These are phyloP conservation scores for Antheraea mylitta DNA, from an alignment of 1,140 invertebrate species.

Conservation along the genomic window DNA sequence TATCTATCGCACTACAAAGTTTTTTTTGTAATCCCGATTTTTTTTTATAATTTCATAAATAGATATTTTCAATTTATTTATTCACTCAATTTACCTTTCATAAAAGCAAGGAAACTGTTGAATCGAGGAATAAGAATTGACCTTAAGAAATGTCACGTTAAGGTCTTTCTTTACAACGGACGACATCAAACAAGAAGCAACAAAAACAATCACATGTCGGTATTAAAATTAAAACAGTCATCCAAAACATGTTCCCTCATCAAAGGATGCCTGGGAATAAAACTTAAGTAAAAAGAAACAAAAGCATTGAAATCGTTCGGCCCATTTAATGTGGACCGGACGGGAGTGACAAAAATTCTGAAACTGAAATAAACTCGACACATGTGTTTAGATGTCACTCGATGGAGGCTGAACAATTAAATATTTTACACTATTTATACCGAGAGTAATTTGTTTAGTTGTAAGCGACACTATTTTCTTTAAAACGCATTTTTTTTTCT, in stretches of 20 bases:
- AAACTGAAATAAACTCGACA: constrained; percentile 73
- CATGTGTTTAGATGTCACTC: constrained; percentile 63
- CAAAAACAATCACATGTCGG: constrained; percentile 36
- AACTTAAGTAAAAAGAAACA: constrained; percentile 41
- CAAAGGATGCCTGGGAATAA: constrained; percentile 62
- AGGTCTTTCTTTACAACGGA: not conserved
- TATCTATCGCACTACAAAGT: too few relatives aligned
- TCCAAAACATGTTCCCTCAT: constrained; percentile 37
- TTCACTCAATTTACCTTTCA: too few relatives aligned
- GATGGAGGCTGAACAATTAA: constrained; percentile 12
- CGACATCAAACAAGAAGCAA: constrained; percentile 33
- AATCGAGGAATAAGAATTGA: not conserved
- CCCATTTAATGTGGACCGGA: constrained; percentile 73
- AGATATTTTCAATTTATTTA: too few relatives aligned
- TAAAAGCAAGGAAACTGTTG: not conserved
- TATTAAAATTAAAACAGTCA: constrained; percentile 43
- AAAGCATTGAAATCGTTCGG: constrained; percentile 67
- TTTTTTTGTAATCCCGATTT: too few relatives aligned
- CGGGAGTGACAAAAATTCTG: constrained; percentile 74
- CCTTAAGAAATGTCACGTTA: constrained; percentile 6
- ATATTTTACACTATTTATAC: constrained; percentile 6
- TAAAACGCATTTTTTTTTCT: not conserved
- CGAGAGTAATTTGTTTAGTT: not conserved
- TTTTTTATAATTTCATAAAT: too few relatives aligned
- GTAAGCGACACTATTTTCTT: not conserved